Evolutionary conservation across 2,888 invertebrate genomes (phyloP), one percentile per base, ranked within the genome.

Genomic region (Cosmorhoe ocellata): DNA sequence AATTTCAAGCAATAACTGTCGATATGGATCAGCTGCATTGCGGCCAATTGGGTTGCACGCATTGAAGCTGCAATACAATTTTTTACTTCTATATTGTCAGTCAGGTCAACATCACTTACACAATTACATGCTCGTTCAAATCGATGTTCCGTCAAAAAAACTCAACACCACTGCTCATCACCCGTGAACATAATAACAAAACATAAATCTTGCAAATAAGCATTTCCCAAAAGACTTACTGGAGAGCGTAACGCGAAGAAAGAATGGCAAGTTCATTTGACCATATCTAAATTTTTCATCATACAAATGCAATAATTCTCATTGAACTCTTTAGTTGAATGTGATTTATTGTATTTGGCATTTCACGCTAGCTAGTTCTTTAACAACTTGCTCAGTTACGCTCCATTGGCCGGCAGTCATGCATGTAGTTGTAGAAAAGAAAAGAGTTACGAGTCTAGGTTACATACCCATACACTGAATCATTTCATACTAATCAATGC

Each of bases 1-100:
- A 82, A 88, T 86, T 86, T 84, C 76, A 71, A 77, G 82, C 76
- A 83, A 86, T 85, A 84, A 83, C 81, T 83, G 89, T 87, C 88
- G 66, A 74, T 66, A 70, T 66, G 72, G 71, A 83, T 89, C 88
- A 86, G 87, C 86, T 85, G 87, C 79, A 64, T 70, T 69, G 70
- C 68, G 71, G 73, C 73, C 82, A 81, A 84, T 85, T 84, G 81
- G 73, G 71, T 72, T 67, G 63, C 71, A 71, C 70, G 67, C 68
- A 67, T 68, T 67, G 30, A 42, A 38, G 27, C 51, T 48, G 54
- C 47, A 56, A 42, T 51, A 28, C 38, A 33, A 13, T 32, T 59
- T 58, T 53, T 57, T 40, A 49, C 28, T 39, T 49, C 12, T 50
- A 18, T 32, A 51, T 57, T 52, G 50, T 49, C 51, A 38, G 50